Evolutionary conservation across 2,888 invertebrate genomes (phyloP).

Genomic region (Crematogaster levior): DNA sequence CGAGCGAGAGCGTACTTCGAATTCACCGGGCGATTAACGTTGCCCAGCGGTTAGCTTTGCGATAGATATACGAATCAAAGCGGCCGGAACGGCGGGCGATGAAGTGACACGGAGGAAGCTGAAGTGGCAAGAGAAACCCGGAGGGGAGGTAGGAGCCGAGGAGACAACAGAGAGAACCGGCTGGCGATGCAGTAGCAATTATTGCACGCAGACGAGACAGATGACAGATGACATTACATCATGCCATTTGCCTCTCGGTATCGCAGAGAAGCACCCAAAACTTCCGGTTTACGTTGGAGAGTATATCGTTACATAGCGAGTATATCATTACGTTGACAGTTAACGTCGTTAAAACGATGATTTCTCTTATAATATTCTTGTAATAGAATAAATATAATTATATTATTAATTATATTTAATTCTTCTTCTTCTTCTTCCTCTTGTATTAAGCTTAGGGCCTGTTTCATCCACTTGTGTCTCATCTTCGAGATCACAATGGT

Average conservation of each 20-base stretch:
- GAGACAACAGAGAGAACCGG: slow-evolving; percentile 54
- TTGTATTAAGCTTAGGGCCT: too few relatives aligned
- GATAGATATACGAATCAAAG: slow-evolving; percentile 51
- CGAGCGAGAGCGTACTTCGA: slow-evolving; percentile 51
- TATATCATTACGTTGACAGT: neutral
- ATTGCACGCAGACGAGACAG: slow-evolving; percentile 71
- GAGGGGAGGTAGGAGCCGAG: slow-evolving; percentile 37
- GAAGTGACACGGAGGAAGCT: slow-evolving; percentile 60
- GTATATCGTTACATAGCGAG: too few relatives aligned
- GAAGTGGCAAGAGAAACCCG: slow-evolving; percentile 52
- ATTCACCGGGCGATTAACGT: slow-evolving; percentile 51
- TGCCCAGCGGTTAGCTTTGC: slow-evolving; percentile 46
- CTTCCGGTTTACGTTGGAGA: slow-evolving; percentile 55
- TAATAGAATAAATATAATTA: too few relatives aligned
- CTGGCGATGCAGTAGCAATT: slow-evolving; percentile 75
- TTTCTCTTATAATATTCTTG: too few relatives aligned
- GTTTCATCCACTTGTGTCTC: too few relatives aligned
- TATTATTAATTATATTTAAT: too few relatives aligned
- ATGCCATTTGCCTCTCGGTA: slow-evolving; percentile 46
- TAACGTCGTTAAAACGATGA: neutral
- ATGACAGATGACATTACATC: slow-evolving; percentile 73
- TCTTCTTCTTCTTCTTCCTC: too few relatives aligned
- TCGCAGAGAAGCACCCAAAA: slow-evolving; percentile 23
- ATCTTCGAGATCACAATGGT: too few relatives aligned
- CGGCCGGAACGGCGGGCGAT: slow-evolving; percentile 44